Evolutionary conservation across 2,888 invertebrate genomes (phyloP), one percentile per base, ranked within the genome.

Genomic region (Iselma pallidipennis): DNA sequence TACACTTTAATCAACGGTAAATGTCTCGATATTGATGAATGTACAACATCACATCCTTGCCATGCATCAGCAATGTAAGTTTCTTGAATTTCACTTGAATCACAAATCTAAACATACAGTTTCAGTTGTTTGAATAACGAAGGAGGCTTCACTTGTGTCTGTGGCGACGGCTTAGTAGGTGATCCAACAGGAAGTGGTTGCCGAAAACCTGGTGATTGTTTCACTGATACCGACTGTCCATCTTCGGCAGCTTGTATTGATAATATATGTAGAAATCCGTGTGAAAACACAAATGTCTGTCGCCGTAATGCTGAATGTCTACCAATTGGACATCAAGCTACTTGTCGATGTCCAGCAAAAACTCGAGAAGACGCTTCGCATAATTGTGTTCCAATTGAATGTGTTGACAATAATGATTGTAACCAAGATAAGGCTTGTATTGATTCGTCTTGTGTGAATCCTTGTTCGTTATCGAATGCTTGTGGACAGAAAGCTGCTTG

Each of bases 1-100:
- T 95, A 89, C 76, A 83, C 87, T 59, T 81, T 92, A 49, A 75
- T 81, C 28, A 87, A 87, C 52, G 88, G 87, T 56, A 84, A 85
- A 57, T 95, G 95, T 75, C 85, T 87, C 70, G 95, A 95, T 80
- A 83, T 93, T 51, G 87, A 96, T 73, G 95, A 95, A 82, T 96
- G 96, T 73, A 71, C 83, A 9, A 72, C 70, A 21, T 82, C 84
- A 12, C 88, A 88, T 69, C 94, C 95, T 45, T 96, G 95, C 73
- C 93, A 94, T 71, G 76, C 86, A 26, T 88, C 91, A 63, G 91
- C 95, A 12, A 83, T 85, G 76, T 87, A 80, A 80, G 80, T 78
- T 14, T 31, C n/a, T 29, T n/a, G 9, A 48, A 55, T 55, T 62
- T 0, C 28, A 16, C 45, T 25, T 51, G 23, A 19, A 37, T 29